Evolutionary conservation across 2,797 vertebrate species (phyloP), one percentile per base, ranked within the genome.

Genomic region (Helarctos malayanus): DNA sequence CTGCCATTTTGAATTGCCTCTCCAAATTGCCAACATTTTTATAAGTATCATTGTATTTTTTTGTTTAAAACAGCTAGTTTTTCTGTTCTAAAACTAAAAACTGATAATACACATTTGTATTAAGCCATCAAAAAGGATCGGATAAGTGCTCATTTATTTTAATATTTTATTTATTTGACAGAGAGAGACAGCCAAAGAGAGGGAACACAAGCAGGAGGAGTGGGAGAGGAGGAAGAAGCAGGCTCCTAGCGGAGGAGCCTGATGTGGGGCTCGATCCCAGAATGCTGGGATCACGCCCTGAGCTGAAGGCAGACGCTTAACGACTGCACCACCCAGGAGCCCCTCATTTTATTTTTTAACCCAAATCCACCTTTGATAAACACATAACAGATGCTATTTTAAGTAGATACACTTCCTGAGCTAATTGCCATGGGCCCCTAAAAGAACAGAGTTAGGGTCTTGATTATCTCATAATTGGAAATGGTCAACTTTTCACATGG

Each of bases 61-160:
- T 57, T 87, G 13, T 52, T 90, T 75, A 80, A 89, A 94, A 94
- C 35, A 84, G 49, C 32, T 35, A 13, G 7, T 7, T 75, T 89
- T 84, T 32, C 41, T 49, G 79, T 76, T 63, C 29, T 88, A 32
- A 95, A 93, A 86, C n/a, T 25, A 25, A 96, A 96, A 93, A 45
- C 15, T 87, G 69, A 52, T 52, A 68, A 84, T 27, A 73, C 1
- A 65, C 14, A 61, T 87, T 84, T 47, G 73, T 7, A 86, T 29
- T 68, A 56, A 18, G 45, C 21, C 63, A 84, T 57, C 45, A 95
- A 81, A 94, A 68, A 29, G 23, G 7, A 4, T 65, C 25, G 87
- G 68, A 29, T 32, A 49, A 86, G 19, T 83, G 25, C 19, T 90
- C 49, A 59, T 57, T 82, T 38, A 38, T 38, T 38, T 38, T 38